Conservation (phyloP, 2,113 vertebrate genomes). For the Psittacara wagleri region DNA sequence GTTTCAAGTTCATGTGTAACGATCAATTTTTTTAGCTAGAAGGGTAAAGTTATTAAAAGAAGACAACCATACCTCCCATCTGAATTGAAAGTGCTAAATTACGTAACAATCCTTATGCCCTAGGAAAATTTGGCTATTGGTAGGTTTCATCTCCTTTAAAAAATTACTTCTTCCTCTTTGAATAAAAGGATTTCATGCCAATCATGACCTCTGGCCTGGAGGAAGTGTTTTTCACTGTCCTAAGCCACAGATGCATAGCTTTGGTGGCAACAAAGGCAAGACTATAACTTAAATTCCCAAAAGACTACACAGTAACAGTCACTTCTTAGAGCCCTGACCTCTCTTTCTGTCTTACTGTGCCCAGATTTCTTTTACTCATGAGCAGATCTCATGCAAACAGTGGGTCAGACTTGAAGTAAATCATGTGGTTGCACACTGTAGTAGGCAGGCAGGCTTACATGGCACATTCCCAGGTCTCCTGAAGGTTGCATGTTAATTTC, state of each 20-base stretch:
- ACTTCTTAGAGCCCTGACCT: not conserved
- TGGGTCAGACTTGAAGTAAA: not conserved
- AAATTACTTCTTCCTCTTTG: not conserved
- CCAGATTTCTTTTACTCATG: not conserved
- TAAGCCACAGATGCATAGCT: not conserved
- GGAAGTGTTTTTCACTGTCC: not conserved
- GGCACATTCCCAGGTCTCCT: not conserved
- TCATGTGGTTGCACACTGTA: not conserved
- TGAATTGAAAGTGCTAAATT: not conserved
- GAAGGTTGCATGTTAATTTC: not conserved
- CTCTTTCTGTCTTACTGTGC: not conserved
- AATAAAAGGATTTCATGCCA: not conserved
- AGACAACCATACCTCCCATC: not conserved
- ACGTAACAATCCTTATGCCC: not conserved
- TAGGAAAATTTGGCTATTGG: not conserved
- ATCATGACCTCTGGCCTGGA: not conserved
- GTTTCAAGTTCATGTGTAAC: not conserved
- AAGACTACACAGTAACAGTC: not conserved
- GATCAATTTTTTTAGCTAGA: not conserved
- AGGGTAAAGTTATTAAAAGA: not conserved
- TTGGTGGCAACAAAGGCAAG: not conserved
- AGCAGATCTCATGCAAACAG: not conserved
- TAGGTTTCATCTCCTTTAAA: not conserved
- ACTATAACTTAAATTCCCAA: not conserved
- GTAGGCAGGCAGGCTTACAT: not conserved